These are phyloP conservation scores for Embidobia sp. DNA, from an alignment of 2,888 invertebrate species.

Conservation along the genomic window DNA sequence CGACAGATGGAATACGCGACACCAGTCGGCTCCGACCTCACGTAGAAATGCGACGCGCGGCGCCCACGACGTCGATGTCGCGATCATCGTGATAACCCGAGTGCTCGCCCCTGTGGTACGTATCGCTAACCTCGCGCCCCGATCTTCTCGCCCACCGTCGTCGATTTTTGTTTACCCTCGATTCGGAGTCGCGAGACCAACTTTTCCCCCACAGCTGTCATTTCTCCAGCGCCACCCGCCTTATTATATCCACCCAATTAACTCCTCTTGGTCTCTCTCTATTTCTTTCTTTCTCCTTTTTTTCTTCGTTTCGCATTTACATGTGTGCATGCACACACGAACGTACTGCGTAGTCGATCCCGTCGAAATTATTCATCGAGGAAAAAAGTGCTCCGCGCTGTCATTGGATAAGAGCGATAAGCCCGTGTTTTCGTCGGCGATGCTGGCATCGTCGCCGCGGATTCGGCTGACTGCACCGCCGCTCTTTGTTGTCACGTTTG, in stretches of 20 bases:
- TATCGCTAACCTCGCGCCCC: constrained; percentile 32
- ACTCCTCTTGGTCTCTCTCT: not conserved
- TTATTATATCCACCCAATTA: too few relatives aligned
- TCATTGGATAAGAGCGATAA: not conserved
- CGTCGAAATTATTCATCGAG: constrained; percentile 1
- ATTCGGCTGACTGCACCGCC: not conserved
- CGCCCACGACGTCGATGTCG: constrained; percentile 3
- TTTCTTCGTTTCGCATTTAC: not conserved
- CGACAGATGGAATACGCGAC: constrained; percentile 44
- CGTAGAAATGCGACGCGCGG: constrained; percentile 15
- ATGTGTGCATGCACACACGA: not conserved
- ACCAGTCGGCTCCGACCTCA: constrained; percentile 2
- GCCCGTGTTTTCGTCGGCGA: not conserved
- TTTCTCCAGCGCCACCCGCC: too few relatives aligned
- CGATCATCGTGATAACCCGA: constrained; percentile 22
- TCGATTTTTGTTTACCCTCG: constrained; percentile 2
- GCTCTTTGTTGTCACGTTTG: constrained; percentile 8
- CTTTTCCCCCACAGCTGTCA: too few relatives aligned
- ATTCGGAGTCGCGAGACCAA: too few relatives aligned
- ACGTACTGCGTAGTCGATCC: constrained; percentile 1
- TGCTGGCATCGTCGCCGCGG: not conserved
- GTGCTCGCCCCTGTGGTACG: constrained; percentile 5
- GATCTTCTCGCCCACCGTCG: not conserved
- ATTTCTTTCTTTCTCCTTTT: not conserved
- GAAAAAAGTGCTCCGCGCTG: constrained; percentile 5